Conservation (phyloP, 2,888 invertebrate species). For the Drosophila parthenogenetica region DNA sequence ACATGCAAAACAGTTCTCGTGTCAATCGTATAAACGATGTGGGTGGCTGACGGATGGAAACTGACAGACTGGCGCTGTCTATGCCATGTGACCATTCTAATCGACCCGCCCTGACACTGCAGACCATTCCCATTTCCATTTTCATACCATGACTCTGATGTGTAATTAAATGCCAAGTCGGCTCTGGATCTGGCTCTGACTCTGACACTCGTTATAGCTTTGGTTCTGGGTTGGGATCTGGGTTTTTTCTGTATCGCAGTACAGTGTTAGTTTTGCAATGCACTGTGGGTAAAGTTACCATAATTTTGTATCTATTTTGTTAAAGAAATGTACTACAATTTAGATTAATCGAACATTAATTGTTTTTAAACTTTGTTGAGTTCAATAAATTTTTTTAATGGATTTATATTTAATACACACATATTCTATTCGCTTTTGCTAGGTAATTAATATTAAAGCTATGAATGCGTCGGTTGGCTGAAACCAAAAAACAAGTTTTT, state of each 20-base stretch:
- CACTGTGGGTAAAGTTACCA: background rate
- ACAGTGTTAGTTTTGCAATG: slow-evolving; percentile 29
- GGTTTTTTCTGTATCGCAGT: slow-evolving; percentile 12
- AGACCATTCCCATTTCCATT: slow-evolving; percentile 21
- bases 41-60: slow-evolving; percentile 44
- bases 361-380: too few species aligned
- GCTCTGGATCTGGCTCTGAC: slow-evolving; percentile 8
- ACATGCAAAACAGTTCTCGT: slow-evolving; percentile 68
- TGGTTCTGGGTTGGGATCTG: slow-evolving; percentile 15
- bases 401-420: too few species aligned
- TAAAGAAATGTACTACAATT: too few species aligned
- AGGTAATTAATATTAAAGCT: too few species aligned
- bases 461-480: too few species aligned
- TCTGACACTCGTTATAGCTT: slow-evolving; percentile 13
- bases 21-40: slow-evolving; percentile 59
- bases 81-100: slow-evolving; percentile 49
- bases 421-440: too few species aligned
- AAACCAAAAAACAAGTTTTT: too few species aligned
- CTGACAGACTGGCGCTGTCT: slow-evolving; percentile 11
- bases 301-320: background rate
- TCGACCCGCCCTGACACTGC: slow-evolving; percentile 21
- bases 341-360: too few species aligned
- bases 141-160: slow-evolving; percentile 24
- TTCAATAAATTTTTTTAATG: too few species aligned
- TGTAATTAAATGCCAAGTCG: slow-evolving; percentile 60